Base-by-base conservation (phyloP, 2,113 vertebrate species). In the Grantiella picta region DNA sequence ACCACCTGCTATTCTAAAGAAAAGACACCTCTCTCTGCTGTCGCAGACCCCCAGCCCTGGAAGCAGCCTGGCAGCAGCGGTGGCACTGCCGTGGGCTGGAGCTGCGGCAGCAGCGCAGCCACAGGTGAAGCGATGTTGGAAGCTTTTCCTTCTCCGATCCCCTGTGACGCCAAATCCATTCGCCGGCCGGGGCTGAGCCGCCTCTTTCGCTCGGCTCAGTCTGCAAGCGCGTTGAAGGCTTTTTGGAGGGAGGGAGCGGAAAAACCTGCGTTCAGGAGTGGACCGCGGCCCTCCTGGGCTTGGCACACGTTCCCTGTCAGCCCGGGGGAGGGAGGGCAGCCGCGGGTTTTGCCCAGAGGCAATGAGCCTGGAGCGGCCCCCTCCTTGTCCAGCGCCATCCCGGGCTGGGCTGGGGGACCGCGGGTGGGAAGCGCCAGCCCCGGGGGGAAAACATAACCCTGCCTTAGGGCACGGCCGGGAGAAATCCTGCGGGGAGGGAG, bases 381-480 rank as follows among this genome's bases (percentile, higher is more conserved):
- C 12, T 44, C 38, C 63, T 7, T 23, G 36, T 56, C 65, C 52
- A 23, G 52, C 35, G 42, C 63, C 64, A 1, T 42, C 53, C 69
- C 49, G 27, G 10, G 25, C 18, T 0, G 78, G 18, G 63, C 63
- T 31, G n/a, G 68, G 66, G 66, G 36, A 59, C 27, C 27, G 44
- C 36, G 33, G 29, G 3, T 15, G 86, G 45, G 38, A 14, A 50
- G 45, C 59, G 66, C 9, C 87, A 21, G 78, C 76, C 47, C 5
- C 8, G 9, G 42, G 61, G 15, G 10, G 18, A 12, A 31, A 35
- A 5, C 35, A 28, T 0, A 3, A 12, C 15, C n/a, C 28, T 28
- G 14, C 79, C 19, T 17, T 0, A 18, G 49, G 78, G 42, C 82
- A 61, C 56, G 40, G 17, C 77, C 28, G 2, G 49, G 33, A 44